These are phyloP conservation scores for Ptilonorhynchus violaceus DNA, from an alignment of 2,113 vertebrate species.

Conservation along the genomic window DNA sequence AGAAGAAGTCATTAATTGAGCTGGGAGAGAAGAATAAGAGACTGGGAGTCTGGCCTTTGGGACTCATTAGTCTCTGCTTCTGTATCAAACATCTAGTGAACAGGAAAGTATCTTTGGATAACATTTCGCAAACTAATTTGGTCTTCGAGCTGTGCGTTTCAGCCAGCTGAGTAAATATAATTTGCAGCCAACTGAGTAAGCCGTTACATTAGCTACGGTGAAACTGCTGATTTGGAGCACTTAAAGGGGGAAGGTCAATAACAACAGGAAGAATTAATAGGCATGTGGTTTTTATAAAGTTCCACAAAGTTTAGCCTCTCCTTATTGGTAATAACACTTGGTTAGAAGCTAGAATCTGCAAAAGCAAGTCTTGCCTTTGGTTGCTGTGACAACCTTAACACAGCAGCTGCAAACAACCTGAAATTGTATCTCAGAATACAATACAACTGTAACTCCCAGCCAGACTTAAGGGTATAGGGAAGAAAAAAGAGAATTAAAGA, in stretches of 20 bases:
- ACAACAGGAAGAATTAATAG: background rate
- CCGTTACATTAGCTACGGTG: background rate
- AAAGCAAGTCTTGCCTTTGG: conserved; percentile 17
- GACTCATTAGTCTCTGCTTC: conserved; percentile 39
- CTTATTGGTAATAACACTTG: background rate
- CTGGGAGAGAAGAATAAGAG: background rate
- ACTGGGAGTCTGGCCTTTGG: background rate
- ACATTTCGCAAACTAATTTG: background rate
- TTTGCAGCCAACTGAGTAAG: background rate
- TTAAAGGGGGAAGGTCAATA: background rate
- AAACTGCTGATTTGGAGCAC: background rate
- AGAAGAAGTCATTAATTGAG: background rate
- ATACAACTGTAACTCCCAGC: background rate
- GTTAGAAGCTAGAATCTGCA: background rate
- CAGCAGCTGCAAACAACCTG: background rate
- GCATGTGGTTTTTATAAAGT: background rate
- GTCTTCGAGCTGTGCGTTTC: conserved; percentile 1
- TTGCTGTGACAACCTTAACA: conserved; percentile 60
- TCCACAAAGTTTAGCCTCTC: background rate
- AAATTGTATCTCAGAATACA: background rate
- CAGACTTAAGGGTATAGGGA: background rate
- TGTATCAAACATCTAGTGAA: background rate
- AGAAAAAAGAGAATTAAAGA: background rate
- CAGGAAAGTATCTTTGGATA: background rate
- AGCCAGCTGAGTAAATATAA: conserved; percentile 26